Evolutionary conservation across 2,113 vertebrate species (phyloP).

Genomic region (Pterocles burchelli): DNA sequence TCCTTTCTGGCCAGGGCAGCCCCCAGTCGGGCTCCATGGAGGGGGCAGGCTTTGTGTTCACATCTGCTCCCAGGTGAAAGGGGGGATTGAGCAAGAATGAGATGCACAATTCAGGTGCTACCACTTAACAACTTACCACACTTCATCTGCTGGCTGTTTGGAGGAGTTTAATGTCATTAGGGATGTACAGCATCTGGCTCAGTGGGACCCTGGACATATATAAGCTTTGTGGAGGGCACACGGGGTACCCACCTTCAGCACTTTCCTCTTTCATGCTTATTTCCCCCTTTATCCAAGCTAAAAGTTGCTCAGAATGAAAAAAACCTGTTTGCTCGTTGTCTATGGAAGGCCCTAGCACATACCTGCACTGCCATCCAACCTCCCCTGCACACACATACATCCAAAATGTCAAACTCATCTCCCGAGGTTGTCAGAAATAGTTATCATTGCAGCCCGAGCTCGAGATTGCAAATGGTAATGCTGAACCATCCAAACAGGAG

Average conservation of each 20-base stretch:
- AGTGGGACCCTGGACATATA: not conserved
- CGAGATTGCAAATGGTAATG: not conserved
- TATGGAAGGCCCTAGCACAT: not conserved
- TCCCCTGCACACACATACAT: not conserved
- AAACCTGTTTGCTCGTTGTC: not conserved
- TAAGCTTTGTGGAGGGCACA: not conserved
- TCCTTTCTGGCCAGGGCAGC: not conserved
- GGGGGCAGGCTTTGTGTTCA: not conserved
- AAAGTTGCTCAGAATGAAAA: not conserved
- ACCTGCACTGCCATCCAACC: not conserved
- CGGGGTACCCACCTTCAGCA: too few species aligned
- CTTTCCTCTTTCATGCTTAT: not conserved
- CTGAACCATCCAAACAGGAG: conserved; percentile 34
- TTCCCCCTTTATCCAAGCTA: not conserved
- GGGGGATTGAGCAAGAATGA: not conserved
- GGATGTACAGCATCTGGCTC: not conserved
- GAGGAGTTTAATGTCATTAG: not conserved
- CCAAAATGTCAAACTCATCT: not conserved
- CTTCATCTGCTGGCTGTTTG: not conserved
- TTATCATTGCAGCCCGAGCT: not conserved
- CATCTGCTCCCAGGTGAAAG: not conserved
- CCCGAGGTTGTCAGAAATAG: not conserved
- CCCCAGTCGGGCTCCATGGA: fast-evolving
- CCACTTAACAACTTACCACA: not conserved
- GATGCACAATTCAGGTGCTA: not conserved